A percentile compares a stretch with the other conserved stretches of the same genome.
phyloP scores from a whole-genome alignment of 2,113 vertebrate genomes.

The Phalacrocorax brasilianus region DNA sequence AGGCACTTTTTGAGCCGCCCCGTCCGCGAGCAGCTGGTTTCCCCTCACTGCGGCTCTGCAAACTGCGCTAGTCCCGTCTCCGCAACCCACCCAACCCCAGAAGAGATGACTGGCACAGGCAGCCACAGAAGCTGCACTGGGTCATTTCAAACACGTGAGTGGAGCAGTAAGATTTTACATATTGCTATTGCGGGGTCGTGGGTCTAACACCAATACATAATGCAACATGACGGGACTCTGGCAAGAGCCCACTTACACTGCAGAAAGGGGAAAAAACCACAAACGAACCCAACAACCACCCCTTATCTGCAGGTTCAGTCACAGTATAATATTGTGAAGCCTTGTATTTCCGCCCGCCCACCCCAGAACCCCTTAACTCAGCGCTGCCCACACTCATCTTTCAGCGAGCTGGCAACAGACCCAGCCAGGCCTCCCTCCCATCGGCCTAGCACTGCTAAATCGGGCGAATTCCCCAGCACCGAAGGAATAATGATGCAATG shows the following conservation, averaged over 20 bases:
- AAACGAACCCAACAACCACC: no score
- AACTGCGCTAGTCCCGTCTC: neutral
- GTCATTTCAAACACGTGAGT: neutral
- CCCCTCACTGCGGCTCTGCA: rapidly evolving
- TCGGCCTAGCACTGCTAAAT: rapidly evolving
- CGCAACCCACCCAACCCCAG: neutral
- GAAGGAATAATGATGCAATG: constrained; percentile 61
- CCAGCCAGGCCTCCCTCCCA: neutral
- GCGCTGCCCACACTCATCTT: neutral
- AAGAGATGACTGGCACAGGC: neutral
- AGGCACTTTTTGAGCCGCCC: no score
- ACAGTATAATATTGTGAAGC: no score
- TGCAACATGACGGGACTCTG: neutral
- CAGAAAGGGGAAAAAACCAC: neutral
- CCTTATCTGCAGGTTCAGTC: neutral
- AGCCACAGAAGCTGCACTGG: neutral
- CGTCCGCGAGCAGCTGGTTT: no score
- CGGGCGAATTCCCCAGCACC: no score
- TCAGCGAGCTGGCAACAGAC: no score
- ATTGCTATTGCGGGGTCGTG: rapidly evolving
- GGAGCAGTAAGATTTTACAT: rapidly evolving
- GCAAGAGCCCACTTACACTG: neutral
- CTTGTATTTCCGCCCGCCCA: rapidly evolving
- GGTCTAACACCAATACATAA: neutral
- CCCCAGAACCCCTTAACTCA: no score